Conservation (phyloP, 2,113 vertebrate genomes). For the Dicentrarchus labrax region DNA sequence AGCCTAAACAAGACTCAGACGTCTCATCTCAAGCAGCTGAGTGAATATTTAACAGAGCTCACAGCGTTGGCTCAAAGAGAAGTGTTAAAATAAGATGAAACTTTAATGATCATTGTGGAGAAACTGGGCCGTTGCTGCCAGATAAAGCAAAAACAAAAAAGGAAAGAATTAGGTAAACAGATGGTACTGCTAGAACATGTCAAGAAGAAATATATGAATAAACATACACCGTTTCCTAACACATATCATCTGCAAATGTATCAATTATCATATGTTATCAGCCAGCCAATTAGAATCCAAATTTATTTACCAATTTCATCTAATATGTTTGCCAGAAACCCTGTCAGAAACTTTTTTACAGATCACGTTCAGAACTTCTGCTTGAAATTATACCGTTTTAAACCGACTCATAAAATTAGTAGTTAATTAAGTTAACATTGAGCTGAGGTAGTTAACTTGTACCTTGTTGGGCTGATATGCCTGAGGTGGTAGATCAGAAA, state of each 20-base stretch:
- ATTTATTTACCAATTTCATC: neutral
- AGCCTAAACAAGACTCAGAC: slow-evolving; percentile 9
- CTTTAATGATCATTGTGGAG: slow-evolving; percentile 60
- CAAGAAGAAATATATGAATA: neutral
- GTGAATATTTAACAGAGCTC: slow-evolving; percentile 68
- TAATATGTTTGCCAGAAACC: neutral
- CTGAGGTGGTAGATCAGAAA: neutral
- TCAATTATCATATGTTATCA: neutral
- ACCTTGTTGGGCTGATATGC: neutral
- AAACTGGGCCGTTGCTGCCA: slow-evolving; percentile 27
- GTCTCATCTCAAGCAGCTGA: slow-evolving; percentile 32
- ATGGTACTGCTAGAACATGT: neutral
- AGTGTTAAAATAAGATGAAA: slow-evolving; percentile 60
- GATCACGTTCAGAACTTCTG: neutral
- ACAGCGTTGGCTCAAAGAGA: slow-evolving; percentile 36
- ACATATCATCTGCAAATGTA: neutral
- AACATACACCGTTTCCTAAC: neutral
- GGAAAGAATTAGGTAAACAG: neutral
- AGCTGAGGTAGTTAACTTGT: neutral
- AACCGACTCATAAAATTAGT: neutral
- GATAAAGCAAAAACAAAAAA: neutral
- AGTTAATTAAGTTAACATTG: neutral
- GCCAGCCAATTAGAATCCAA: neutral
- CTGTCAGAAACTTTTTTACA: neutral
- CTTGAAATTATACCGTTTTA: neutral